These are phyloP conservation scores for Enteromius afrohamiltoni DNA, from an alignment of 2,797 vertebrate species.

Conservation along the genomic window DNA sequence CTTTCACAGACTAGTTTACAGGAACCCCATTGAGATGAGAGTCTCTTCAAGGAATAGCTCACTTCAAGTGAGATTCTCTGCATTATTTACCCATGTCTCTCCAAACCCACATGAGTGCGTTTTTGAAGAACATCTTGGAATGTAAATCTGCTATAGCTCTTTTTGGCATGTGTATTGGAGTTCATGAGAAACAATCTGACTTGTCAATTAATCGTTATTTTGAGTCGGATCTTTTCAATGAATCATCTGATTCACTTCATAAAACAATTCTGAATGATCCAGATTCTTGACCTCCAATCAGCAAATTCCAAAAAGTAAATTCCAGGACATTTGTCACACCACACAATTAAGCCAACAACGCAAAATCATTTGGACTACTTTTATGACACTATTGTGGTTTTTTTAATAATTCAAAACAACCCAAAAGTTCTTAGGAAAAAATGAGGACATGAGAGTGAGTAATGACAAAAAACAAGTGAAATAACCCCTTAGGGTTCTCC, in stretches of 20 bases:
- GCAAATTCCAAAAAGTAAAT: too few species aligned
- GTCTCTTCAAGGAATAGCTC: slow-evolving; percentile 14
- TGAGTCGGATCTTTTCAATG: background rate
- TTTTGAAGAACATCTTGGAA: background rate
- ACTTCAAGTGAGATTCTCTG: background rate
- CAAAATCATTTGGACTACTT: background rate
- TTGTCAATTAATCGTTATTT: background rate
- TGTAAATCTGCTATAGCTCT: background rate
- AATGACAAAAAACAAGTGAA: background rate
- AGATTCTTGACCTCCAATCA: background rate
- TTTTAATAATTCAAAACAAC: background rate
- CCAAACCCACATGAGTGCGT: background rate
- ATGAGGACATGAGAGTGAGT: background rate
- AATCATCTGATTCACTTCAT: background rate
- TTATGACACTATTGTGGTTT: background rate
- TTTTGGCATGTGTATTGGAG: background rate
- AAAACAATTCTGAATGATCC: background rate
- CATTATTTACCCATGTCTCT: slow-evolving; percentile 11
- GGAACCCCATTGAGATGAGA: slow-evolving; percentile 33
- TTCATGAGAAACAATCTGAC: background rate
- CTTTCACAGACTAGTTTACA: slow-evolving; percentile 27
- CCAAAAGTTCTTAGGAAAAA: background rate
- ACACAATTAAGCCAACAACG: background rate
- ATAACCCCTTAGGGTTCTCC: slow-evolving; percentile 12
- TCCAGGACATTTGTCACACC: background rate